Percentiles rank a stretch among this genome's conserved stretches.
Evolutionary conservation across 1,140 invertebrate species (phyloP).

Genomic region (Trypoxylus dichotomus): DNA sequence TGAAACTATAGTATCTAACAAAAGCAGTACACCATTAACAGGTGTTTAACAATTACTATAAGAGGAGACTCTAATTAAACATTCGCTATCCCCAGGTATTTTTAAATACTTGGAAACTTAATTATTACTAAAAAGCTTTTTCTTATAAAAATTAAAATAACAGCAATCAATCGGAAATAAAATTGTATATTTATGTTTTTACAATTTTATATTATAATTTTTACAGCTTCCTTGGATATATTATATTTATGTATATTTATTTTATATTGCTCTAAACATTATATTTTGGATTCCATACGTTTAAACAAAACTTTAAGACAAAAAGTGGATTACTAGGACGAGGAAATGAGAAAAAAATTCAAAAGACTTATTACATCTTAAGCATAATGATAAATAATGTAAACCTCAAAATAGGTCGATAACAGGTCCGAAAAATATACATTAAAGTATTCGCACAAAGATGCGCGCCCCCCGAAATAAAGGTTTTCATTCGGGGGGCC

Average conservation of each 20-base stretch:
- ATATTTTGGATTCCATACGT: conserved; percentile 2
- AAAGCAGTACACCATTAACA: too few relatives aligned
- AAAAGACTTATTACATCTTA: conserved; percentile 21
- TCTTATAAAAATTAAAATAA: too few relatives aligned
- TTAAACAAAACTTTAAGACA: conserved; percentile 18
- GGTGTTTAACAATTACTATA: too few relatives aligned
- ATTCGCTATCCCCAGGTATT: too few relatives aligned
- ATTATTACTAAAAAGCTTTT: too few relatives aligned
- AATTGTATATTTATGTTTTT: conserved; percentile 16
- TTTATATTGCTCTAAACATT: background rate
- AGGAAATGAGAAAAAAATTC: conserved; percentile 17
- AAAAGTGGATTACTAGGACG: background rate
- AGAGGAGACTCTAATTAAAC: too few relatives aligned
- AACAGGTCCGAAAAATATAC: conserved; percentile 13
- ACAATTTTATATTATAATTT: conserved; percentile 19
- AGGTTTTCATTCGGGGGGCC: conserved; percentile 45
- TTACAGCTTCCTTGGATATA: conserved; percentile 18
- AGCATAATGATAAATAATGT: conserved; percentile 27
- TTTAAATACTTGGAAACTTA: too few relatives aligned
- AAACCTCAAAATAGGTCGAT: conserved; percentile 8
- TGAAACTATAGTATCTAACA: too few relatives aligned
- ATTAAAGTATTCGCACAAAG: conserved; percentile 15
- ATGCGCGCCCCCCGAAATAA: conserved; percentile 45
- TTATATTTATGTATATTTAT: background rate
- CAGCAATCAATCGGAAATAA: background rate